Base-by-base conservation (phyloP, 2,113 vertebrate species). In the Pelvicachromis taeniatus region DNA sequence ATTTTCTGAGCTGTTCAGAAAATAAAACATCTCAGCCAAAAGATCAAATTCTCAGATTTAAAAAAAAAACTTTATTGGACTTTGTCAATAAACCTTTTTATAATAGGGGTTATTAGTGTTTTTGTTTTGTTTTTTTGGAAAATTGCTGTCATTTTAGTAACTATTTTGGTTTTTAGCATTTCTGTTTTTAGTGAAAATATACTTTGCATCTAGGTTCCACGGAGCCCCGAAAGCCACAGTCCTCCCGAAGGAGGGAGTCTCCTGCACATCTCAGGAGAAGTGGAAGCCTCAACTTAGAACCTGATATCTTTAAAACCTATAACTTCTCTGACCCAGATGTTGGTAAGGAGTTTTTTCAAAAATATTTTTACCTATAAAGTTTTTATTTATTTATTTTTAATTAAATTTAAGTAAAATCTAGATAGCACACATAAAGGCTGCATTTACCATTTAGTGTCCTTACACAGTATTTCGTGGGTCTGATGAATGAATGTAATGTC, bases 211-310 rank as follows among this genome's bases (percentile, higher is more conserved):
- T 40, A 95, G 94, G 94, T 83, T 92, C 84, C 82, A 77, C 80
- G 88, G 96, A 96, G 63, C 92, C 94, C 81, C 90, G 91, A 29
- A 97, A 96, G 89, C 93, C 91, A 2, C 95, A 93, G 14, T 52
- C 95, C 14, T 95, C 92, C 91, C 89, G 96, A 92, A 86, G 96
- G 77, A 79, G 90, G 55, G 95, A 95, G 4, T 86, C 93, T 0
- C 91, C 95, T 31, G 95, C 94, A 54, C 85, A 80, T 61, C 91
- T 96, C 3, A 93, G 94, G 35, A 97, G 87, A 95, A 97, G 97
- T 50, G 96, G 96, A 61, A 98, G 97, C 3, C 94, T 98, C 84
- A 97, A 96, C 90, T 96, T 97, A 3, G 96, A 97, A 33, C 88
- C 97, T 1, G 96, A 97, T 6, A 79, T 97, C 42, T 93, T 97